A percentile compares a stretch with the other conserved stretches of the same genome.
These are phyloP conservation scores for Agrochola litura DNA, from an alignment of 2,888 invertebrate genomes.

Conservation along the genomic window DNA sequence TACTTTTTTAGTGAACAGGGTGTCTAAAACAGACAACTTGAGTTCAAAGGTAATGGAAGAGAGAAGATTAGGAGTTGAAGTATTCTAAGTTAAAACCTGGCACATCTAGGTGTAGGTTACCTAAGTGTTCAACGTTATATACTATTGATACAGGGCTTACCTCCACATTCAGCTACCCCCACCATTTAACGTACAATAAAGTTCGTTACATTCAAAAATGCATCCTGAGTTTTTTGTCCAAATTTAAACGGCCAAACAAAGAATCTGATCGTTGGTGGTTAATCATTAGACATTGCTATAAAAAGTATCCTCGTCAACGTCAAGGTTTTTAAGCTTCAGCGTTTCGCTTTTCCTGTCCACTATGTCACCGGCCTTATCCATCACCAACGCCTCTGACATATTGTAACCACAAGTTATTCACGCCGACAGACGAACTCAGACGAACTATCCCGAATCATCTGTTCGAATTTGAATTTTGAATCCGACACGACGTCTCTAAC, in stretches of 20 bases:
- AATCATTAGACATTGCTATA: not conserved
- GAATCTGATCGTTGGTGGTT: not conserved
- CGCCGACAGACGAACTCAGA: constrained; percentile 64
- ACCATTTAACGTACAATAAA: constrained; percentile 8
- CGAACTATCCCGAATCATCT: constrained; percentile 72
- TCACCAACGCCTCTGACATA: constrained; percentile 62
- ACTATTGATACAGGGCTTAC: constrained; percentile 12
- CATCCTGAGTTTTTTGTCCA: not conserved
- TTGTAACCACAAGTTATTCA: constrained; percentile 67
- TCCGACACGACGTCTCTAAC: constrained; percentile 70
- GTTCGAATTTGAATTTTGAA: constrained; percentile 74
- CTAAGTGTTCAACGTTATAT: constrained; percentile 27
- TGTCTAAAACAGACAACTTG: not conserved
- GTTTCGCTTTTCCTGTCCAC: constrained; percentile 46
- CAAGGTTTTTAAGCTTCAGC: constrained; percentile 18
- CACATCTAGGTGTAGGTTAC: constrained; percentile 1
- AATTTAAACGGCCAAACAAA: not conserved
- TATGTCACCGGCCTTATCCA: constrained; percentile 41
- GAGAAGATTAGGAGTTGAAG: not conserved
- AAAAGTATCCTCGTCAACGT: not conserved
- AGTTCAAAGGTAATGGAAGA: not conserved
- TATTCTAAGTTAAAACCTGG: not conserved
- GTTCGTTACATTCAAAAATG: constrained; percentile 22
- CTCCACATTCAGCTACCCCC: constrained; percentile 18
- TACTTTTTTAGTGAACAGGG: not conserved